Percentiles rank a stretch among this genome's conserved stretches.
These are phyloP conservation scores for Stegastes partitus DNA, from an alignment of 2,113 vertebrate genomes.

Conservation along the genomic window DNA sequence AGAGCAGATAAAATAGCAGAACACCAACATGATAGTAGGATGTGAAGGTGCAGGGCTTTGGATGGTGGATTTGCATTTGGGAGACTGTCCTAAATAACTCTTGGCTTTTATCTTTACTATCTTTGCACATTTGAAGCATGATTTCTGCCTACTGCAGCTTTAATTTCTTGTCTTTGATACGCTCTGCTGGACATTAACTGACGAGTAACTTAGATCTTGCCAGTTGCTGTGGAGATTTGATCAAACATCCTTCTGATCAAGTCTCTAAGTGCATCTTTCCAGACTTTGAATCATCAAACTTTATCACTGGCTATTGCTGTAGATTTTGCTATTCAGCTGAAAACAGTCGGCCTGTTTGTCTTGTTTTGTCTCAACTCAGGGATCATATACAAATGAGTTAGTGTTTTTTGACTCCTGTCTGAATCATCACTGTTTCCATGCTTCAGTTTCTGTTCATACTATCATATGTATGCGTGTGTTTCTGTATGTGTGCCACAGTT, in stretches of 20 bases:
- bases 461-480: not conserved
- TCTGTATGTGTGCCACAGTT: slow-evolving; percentile 7
- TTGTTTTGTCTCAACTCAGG: slow-evolving; percentile 21
- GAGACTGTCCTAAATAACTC: no score
- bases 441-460: slow-evolving; percentile 9
- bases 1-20: no score
- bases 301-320: slow-evolving; percentile 25
- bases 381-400: slow-evolving; percentile 5
- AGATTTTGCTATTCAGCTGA: slow-evolving; percentile 35
- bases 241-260: not conserved
- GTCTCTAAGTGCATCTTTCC: not conserved
- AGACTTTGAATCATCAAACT: slow-evolving; percentile 8
- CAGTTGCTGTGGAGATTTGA: not conserved
- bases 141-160: not conserved
- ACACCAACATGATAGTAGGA: no score
- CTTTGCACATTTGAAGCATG: no score
- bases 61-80: no score
- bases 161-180: not conserved
- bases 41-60: no score
- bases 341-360: slow-evolving; percentile 19
- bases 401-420: slow-evolving; percentile 26
- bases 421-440: slow-evolving; percentile 12
- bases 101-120: no score
- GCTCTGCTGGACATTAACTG: not conserved
- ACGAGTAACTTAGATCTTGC: not conserved